Evolutionary conservation across 2,888 invertebrate species (phyloP).

Genomic region (Steromphala cineraria): DNA sequence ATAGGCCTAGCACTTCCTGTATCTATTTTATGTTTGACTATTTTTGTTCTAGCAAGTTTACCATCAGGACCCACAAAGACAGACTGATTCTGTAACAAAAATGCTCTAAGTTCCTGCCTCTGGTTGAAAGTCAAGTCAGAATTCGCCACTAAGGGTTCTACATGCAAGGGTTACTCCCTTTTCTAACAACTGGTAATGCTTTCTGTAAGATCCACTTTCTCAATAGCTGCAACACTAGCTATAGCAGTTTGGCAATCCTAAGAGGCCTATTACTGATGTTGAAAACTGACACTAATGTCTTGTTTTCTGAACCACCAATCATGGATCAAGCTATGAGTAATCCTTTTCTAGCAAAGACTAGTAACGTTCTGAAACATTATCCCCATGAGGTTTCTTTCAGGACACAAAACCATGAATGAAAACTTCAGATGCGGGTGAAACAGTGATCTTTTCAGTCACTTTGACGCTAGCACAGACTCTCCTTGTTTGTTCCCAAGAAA

Average conservation of each 20-base stretch:
- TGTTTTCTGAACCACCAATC: background rate
- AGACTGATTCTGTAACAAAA: constrained; percentile 13
- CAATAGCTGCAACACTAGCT: background rate
- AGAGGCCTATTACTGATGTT: background rate
- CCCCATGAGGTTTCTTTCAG: background rate
- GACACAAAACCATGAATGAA: background rate
- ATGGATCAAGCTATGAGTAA: background rate
- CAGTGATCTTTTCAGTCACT: background rate
- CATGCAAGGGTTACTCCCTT: background rate
- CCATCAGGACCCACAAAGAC: constrained; percentile 26
- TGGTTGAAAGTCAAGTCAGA: background rate
- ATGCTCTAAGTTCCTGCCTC: background rate
- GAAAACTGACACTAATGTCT: background rate
- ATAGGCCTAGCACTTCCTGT: constrained; percentile 15
- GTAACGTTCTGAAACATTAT: background rate
- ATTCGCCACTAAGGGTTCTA: background rate
- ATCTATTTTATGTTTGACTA: constrained; percentile 24
- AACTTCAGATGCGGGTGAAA: background rate
- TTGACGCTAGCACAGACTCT: background rate
- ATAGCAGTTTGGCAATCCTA: background rate
- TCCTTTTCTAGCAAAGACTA: background rate
- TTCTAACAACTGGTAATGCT: background rate
- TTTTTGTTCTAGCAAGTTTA: constrained; percentile 15
- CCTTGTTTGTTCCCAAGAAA: background rate
- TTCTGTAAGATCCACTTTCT: background rate